Conservation (phyloP, 2,888 invertebrate genomes). For the Portevinia maculata region DNA sequence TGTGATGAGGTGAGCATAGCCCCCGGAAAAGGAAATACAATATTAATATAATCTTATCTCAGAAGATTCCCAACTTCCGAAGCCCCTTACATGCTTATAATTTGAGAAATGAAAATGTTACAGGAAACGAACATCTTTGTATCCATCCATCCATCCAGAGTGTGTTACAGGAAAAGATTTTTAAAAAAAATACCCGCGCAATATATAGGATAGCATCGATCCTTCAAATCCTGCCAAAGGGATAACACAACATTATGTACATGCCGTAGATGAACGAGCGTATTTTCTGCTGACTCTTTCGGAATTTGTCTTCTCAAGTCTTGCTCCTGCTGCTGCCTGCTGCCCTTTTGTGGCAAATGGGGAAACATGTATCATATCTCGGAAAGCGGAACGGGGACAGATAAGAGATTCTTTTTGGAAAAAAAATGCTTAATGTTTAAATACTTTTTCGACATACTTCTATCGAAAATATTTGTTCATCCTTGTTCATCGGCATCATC, state of each 20-base stretch:
- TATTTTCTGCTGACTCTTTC: conserved; percentile 68
- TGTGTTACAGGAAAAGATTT: conserved; percentile 1
- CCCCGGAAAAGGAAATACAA: conserved; percentile 57
- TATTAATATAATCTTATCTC: conserved; percentile 67
- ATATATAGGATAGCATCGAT: conserved; percentile 57
- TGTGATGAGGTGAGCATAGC: conserved; percentile 62
- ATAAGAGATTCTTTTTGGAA: conserved; percentile 40
- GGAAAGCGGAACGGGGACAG: conserved; percentile 51
- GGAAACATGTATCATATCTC: conserved; percentile 59
- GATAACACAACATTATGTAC: conserved; percentile 66
- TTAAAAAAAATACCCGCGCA: conserved; percentile 11
- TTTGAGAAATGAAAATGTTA: conserved; percentile 61
- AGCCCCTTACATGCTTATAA: conserved; percentile 61
- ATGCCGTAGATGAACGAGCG: conserved; percentile 61
- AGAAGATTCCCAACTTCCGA: conserved; percentile 57
- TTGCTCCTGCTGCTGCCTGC: background rate
- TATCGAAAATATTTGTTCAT: no score
- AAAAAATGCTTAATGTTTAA: conserved; percentile 57
- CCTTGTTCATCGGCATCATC: no score
- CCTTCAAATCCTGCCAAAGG: conserved; percentile 73
- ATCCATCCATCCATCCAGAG: conserved; percentile 23
- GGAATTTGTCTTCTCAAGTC: conserved; percentile 23
- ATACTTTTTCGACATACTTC: conserved; percentile 30
- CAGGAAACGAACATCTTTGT: conserved; percentile 42
- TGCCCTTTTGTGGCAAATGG: conserved; percentile 60